Evolutionary conservation across 2,888 invertebrate species (phyloP).

Genomic region (Caenorhabditis panamensis): DNA sequence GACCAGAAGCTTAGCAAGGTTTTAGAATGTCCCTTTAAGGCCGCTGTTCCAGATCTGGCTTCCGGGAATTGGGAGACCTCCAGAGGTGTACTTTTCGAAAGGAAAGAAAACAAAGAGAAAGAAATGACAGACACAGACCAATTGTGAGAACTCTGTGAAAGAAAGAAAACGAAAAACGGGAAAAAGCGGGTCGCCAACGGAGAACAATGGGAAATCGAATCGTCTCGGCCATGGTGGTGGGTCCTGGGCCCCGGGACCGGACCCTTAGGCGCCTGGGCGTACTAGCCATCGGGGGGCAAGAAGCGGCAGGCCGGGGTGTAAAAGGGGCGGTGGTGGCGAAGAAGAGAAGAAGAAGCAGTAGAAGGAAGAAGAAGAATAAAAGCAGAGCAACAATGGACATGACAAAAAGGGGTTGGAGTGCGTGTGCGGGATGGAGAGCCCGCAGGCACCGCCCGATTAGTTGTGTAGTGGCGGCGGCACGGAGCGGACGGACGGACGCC

Average conservation of each 20-base stretch:
- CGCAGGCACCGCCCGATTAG: slow-evolving; percentile 39
- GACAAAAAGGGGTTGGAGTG: slow-evolving; percentile 60
- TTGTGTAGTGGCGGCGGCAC: slow-evolving; percentile 30
- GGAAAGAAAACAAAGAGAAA: slow-evolving; percentile 10
- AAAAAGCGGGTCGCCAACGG: no score
- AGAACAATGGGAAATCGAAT: slow-evolving; percentile 41
- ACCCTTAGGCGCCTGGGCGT: background rate
- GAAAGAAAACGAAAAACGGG: no score
- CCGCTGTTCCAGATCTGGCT: no score
- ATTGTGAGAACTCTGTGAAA: background rate
- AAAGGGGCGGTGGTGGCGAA: slow-evolving; percentile 32
- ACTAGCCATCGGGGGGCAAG: slow-evolving; percentile 3
- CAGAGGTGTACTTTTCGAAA: no score
- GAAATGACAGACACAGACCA: background rate
- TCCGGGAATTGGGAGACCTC: no score
- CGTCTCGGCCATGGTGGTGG: slow-evolving; percentile 14
- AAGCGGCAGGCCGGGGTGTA: slow-evolving; percentile 34
- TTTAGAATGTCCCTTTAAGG: no score
- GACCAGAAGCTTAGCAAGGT: no score
- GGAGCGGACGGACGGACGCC: slow-evolving; percentile 11
- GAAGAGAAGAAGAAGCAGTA: slow-evolving; percentile 27
- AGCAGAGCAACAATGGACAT: slow-evolving; percentile 62
- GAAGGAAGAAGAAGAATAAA: slow-evolving; percentile 50
- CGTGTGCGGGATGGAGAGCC: slow-evolving; percentile 48
- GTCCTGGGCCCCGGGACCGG: slow-evolving; percentile 1